These are phyloP conservation scores for Colius striatus DNA, from an alignment of 2,113 vertebrate genomes.

Conservation along the genomic window DNA sequence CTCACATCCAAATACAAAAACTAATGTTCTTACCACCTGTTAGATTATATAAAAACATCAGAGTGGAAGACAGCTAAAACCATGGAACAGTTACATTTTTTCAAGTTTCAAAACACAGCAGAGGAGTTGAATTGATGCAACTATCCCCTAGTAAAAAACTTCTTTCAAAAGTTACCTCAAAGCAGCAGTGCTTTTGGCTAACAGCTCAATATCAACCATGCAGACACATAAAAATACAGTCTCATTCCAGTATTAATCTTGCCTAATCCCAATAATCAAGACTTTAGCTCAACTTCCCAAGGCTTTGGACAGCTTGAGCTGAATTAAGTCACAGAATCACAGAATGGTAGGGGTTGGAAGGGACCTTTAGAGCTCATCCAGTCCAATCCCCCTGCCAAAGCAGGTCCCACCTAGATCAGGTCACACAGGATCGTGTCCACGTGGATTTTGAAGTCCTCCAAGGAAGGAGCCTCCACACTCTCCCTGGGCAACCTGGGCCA, in stretches of 20 bases:
- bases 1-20: rapidly evolving
- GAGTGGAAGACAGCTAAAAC: not conserved
- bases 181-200: not conserved
- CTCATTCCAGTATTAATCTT: not conserved
- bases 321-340: not conserved
- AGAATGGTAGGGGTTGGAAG: no score
- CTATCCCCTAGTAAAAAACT: not conserved
- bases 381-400: no score
- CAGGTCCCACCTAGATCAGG: no score
- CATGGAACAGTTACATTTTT: not conserved
- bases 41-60: not conserved
- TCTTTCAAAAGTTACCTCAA: not conserved
- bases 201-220: not conserved
- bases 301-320: not conserved
- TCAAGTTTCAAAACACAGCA: not conserved
- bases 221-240: not conserved
- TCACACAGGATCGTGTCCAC: no score
- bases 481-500: no score
- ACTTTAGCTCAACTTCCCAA: not conserved
- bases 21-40: not conserved
- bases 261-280: not conserved
- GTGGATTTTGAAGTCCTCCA: no score
- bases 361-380: no score
- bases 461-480: no score
- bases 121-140: not conserved